phyloP scores from a whole-genome alignment of 2,797 vertebrate genomes.

The Sarcoramphus papa region DNA sequence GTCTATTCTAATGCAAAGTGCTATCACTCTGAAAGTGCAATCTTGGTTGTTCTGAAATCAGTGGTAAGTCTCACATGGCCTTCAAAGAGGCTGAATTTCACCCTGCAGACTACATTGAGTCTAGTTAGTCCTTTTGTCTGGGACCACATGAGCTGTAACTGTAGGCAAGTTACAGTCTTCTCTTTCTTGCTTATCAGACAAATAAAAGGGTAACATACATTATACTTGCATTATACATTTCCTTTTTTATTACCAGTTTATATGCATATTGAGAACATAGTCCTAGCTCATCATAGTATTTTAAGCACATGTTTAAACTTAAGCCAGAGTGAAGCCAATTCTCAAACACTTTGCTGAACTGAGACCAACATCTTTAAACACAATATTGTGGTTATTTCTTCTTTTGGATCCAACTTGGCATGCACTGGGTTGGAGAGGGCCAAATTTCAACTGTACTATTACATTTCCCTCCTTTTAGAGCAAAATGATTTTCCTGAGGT shows the following conservation, averaged over 20 bases:
- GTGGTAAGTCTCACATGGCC: neutral
- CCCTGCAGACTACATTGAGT: neutral
- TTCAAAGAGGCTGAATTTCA: neutral
- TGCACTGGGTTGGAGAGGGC: neutral
- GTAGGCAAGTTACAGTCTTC: neutral
- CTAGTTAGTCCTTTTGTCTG: neutral
- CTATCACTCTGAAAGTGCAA: neutral
- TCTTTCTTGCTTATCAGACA: neutral
- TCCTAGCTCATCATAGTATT: neutral
- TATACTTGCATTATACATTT: neutral
- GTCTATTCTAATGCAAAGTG: neutral
- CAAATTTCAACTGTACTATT: neutral
- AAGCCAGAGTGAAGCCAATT: neutral
- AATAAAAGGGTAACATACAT: neutral
- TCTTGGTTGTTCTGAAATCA: neutral
- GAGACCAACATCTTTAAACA: neutral
- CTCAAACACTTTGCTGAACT: neutral
- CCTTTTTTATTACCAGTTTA: neutral
- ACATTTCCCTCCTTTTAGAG: neutral
- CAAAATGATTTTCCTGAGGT: neutral
- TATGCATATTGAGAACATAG: neutral
- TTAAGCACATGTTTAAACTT: constrained; percentile 10
- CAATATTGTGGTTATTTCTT: neutral
- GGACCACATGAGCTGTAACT: neutral
- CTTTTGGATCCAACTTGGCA: neutral